phyloP scores from a whole-genome alignment of 2,888 invertebrate genomes.

The Priocnemis perturbator region DNA sequence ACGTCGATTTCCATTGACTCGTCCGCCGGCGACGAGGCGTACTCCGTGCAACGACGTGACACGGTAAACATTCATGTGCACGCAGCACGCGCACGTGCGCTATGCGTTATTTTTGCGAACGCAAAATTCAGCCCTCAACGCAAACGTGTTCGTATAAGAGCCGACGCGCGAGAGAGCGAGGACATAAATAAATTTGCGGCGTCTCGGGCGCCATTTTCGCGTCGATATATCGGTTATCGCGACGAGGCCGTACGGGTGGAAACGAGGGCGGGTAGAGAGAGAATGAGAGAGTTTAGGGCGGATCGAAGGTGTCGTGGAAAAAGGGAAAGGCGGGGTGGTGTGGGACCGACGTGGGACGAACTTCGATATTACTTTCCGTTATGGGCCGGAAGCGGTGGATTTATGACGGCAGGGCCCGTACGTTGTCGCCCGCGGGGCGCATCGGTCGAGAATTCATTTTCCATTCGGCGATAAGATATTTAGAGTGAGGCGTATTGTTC shows the following conservation, averaged over 20 bases:
- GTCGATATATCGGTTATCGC: slow-evolving; percentile 51
- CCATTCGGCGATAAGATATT: slow-evolving; percentile 47
- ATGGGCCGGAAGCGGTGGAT: slow-evolving; percentile 65
- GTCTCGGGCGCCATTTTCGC: slow-evolving; percentile 44
- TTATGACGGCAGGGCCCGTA: slow-evolving; percentile 56
- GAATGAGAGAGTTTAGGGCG: neutral
- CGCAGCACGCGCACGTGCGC: too few species aligned
- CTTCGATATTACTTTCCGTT: slow-evolving; percentile 67
- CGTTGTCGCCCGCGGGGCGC: slow-evolving; percentile 32
- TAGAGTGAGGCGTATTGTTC: slow-evolving; percentile 12
- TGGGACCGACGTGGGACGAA: too few species aligned
- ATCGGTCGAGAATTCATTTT: slow-evolving; percentile 49
- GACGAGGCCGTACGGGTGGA: slow-evolving; percentile 35
- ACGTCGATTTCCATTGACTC: too few species aligned
- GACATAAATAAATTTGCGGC: slow-evolving; percentile 48
- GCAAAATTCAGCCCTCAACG: too few species aligned
- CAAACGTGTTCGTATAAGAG: too few species aligned
- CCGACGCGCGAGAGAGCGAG: neutral
- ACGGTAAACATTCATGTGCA: too few species aligned
- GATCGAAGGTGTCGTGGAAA: neutral
- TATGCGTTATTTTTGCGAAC: too few species aligned
- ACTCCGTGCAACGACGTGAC: too few species aligned
- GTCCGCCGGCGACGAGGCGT: too few species aligned
- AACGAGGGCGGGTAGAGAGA: slow-evolving; percentile 3
- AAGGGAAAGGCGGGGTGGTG: slow-evolving; percentile 12